phyloP scores from a whole-genome alignment of 1,140 invertebrate genomes.

The Antheraea mylitta region DNA sequence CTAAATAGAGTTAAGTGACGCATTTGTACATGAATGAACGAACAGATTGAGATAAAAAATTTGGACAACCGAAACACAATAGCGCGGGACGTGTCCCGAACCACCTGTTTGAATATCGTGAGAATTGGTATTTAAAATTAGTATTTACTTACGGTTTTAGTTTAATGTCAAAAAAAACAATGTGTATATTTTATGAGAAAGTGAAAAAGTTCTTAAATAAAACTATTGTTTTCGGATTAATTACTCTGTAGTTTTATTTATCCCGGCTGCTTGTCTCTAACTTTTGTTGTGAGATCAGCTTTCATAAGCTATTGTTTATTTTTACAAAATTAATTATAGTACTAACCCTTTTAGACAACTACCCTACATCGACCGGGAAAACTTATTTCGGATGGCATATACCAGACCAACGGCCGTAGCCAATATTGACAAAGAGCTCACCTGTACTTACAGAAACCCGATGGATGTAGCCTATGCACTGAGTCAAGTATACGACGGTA shows the following conservation, averaged over 20 bases:
- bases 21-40: conserved; percentile 66
- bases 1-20: conserved; percentile 72
- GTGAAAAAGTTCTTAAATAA: conserved; percentile 78
- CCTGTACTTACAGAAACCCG: too few species aligned
- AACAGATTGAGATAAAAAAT: conserved; percentile 30
- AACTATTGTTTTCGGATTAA: conserved; percentile 79
- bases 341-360: too few species aligned
- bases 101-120: conserved; percentile 55
- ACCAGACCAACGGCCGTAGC: too few species aligned
- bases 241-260: conserved; percentile 69
- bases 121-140: conserved; percentile 78
- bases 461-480: too few species aligned
- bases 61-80: conserved; percentile 51
- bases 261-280: not conserved
- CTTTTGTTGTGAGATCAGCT: not conserved
- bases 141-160: conserved; percentile 78
- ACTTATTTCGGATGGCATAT: too few species aligned
- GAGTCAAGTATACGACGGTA: too few species aligned
- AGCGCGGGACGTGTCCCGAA: conserved; percentile 37
- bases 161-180: conserved; percentile 76
- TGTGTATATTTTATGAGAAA: conserved; percentile 79
- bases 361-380: too few species aligned
- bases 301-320: not conserved
- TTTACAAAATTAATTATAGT: too few species aligned
- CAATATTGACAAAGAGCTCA: too few species aligned